These are phyloP conservation scores for Triops cancriformis DNA, from an alignment of 1,140 invertebrate species.

Conservation along the genomic window DNA sequence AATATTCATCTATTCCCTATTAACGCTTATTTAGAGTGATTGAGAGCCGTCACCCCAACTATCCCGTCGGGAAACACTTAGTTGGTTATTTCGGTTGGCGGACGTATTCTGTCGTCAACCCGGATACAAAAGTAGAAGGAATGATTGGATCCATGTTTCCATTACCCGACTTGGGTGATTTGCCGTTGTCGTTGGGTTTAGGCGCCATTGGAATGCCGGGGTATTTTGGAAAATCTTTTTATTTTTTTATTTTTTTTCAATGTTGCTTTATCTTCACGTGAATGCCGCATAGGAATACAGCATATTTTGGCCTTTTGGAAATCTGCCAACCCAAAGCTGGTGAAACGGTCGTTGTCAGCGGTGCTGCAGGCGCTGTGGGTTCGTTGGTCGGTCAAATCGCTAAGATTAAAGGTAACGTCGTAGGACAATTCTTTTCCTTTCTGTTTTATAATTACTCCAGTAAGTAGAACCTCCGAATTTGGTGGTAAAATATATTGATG, in stretches of 20 bases:
- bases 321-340: conserved; percentile 56
- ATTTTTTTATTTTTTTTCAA: not conserved
- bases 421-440: no score
- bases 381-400: conserved; percentile 63
- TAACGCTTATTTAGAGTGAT: conserved; percentile 37
- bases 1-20: conserved; percentile 17
- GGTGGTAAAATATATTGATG: no score
- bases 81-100: conserved; percentile 53
- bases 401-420: conserved; percentile 49
- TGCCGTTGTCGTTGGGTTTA: conserved; percentile 50
- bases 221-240: conserved; percentile 33
- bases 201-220: conserved; percentile 57
- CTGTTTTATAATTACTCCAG: not conserved
- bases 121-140: conserved; percentile 28
- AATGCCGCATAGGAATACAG: conserved; percentile 50
- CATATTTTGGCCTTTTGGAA: conserved; percentile 62
- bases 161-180: conserved; percentile 46
- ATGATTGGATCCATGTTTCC: conserved; percentile 35
- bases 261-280: not conserved
- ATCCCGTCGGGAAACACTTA: conserved; percentile 50
- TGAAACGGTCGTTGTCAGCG: conserved; percentile 56
- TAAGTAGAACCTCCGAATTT: no score
- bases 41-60: conserved; percentile 51
- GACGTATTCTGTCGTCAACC: conserved; percentile 43
- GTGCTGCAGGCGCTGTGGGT: conserved; percentile 56